These are phyloP conservation scores for Sisor rabdophorus DNA, from an alignment of 2,113 vertebrate genomes.

Conservation along the genomic window DNA sequence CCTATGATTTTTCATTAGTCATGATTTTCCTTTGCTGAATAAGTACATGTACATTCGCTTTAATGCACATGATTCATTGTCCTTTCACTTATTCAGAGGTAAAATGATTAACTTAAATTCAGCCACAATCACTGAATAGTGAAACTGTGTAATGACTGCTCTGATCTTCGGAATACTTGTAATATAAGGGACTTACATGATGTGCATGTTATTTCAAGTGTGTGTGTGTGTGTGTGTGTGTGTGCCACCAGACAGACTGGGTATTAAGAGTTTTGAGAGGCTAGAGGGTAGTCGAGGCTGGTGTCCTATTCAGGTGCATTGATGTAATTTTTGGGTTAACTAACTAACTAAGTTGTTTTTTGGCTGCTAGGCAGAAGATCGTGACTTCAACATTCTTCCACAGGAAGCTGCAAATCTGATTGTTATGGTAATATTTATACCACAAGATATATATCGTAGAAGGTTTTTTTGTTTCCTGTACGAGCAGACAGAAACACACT, in stretches of 20 bases:
- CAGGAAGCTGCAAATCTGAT: too few relatives aligned
- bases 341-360: too few relatives aligned
- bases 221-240: slow-evolving; percentile 4
- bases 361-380: too few relatives aligned
- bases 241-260: neutral
- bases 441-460: too few relatives aligned
- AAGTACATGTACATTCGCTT: neutral
- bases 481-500: neutral
- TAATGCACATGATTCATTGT: neutral
- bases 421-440: too few relatives aligned
- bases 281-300: slow-evolving; percentile 7
- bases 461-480: too few relatives aligned
- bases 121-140: neutral
- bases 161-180: slow-evolving; percentile 14
- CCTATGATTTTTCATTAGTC: neutral
- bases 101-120: neutral
- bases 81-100: neutral
- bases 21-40: slow-evolving; percentile 1
- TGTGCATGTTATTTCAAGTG: neutral
- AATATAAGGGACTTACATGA: slow-evolving; percentile 1
- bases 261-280: slow-evolving; percentile 27
- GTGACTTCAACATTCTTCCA: too few relatives aligned
- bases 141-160: slow-evolving; percentile 14
- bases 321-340: too few relatives aligned
- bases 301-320: neutral